Percentiles rank a stretch among this genome's conserved stretches.
Conservation (phyloP, 1,140 invertebrate species). For the Hyles euphorbiae region DNA sequence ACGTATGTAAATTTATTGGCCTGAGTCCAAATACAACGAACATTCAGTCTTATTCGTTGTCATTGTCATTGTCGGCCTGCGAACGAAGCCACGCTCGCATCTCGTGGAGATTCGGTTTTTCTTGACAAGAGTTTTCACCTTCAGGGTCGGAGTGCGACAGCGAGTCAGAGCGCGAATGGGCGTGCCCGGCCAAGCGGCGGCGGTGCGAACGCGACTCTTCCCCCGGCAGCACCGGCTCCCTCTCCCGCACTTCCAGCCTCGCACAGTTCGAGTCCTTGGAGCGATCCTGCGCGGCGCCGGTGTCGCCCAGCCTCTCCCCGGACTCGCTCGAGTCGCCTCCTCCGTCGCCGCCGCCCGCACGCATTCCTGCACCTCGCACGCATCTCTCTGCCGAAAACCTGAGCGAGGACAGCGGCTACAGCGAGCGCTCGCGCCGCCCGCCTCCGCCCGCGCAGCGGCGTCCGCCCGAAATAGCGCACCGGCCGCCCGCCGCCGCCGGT, state of each 20-base stretch:
- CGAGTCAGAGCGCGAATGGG: conserved; percentile 84
- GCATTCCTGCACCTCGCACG: conserved; percentile 48
- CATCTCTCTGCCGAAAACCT: conserved; percentile 83
- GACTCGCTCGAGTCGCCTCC: conserved; percentile 64
- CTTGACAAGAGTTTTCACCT: conserved; percentile 20
- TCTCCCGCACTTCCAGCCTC: conserved; percentile 84
- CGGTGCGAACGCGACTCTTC: conserved; percentile 72
- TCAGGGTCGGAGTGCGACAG: conserved; percentile 72
- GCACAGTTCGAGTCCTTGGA: conserved; percentile 88
- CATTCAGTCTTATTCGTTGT: conserved; percentile 41
- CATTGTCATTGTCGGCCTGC: conserved; percentile 60
- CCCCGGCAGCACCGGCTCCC: conserved; percentile 67
- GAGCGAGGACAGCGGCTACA: conserved; percentile 85
- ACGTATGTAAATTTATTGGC: conserved; percentile 34
- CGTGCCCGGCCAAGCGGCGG: conserved; percentile 86
- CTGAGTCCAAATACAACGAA: conserved; percentile 37
- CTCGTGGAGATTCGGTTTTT: conserved; percentile 4
- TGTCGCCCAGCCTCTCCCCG: conserved; percentile 62
- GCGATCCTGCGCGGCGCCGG: conserved; percentile 77
- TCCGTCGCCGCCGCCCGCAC: conserved; percentile 58
- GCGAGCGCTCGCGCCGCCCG: conserved; percentile 64
- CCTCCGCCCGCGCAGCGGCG: conserved; percentile 48
- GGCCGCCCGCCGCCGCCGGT: conserved; percentile 43
- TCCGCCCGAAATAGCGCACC: conserved; percentile 51
- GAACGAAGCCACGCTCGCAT: conserved; percentile 27